Evolutionary conservation across 2,797 vertebrate genomes (phyloP), one percentile per base, ranked within the genome.

Genomic region (Acanthis flammea): DNA sequence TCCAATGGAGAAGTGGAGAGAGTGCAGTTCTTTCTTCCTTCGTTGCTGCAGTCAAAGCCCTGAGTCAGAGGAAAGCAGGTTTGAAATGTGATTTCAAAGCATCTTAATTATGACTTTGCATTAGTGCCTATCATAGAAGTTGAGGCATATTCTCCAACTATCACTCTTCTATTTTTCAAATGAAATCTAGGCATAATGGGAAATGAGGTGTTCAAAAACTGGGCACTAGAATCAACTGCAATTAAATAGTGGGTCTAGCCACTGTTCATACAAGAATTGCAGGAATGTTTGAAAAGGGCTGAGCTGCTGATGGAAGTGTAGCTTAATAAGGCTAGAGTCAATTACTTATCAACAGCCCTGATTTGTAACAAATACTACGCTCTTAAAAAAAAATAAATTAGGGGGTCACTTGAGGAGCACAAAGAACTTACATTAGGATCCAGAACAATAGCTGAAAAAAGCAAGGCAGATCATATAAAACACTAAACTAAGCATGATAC

Each of bases 101-200:
- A 89, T 24, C 57, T 80, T 92, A 68, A 61, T 95, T 71, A 86
- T 87, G 72, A 77, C 72, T 94, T 79, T 85, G 35, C 75, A 58
- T 88, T 91, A 89, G 53, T 75, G 50, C 24, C 48, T 58, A 50
- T 66, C 44, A 53, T 2, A 31, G 60, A 78, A 44, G 72, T 71
- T 79, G 80, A 92, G 67, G 37, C 42, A 44, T 58, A 25, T 21
- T 71, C 37, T 88, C 37, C 71, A 44, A 47, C 67, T 54, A 21
- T 22, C 80, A 47, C 18, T 37, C 35, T 85, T 70, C 39, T 53
- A 79, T 47, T 84, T 70, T 93, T 31, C 48, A 88, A 70, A 37
- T 79, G 84, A 90, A 76, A 90, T 33, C 39, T 50, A 47, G 16
- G 53, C n/a, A 44, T 60, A 65, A 79, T 25, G 31, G 45, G 61